Evolutionary conservation across 2,113 vertebrate genomes (phyloP).

Genomic region (Ictalurus punctatus): DNA sequence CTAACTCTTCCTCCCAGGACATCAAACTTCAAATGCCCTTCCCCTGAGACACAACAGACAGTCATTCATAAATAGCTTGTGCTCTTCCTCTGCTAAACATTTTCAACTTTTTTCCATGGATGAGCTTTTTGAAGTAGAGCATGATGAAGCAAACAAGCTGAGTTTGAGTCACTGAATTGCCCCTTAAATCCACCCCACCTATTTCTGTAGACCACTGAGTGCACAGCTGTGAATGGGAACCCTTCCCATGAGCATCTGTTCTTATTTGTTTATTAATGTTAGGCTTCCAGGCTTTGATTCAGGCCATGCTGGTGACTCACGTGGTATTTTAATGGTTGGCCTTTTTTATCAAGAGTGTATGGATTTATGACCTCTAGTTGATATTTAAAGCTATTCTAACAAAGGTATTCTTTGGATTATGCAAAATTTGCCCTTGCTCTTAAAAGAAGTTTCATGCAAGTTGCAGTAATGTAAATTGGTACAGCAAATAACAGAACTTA

Average conservation of each 20-base stretch:
- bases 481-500: background rate
- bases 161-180: background rate
- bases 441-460: background rate
- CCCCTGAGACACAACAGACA: constrained; percentile 13
- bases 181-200: constrained; percentile 15
- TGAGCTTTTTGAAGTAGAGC: background rate
- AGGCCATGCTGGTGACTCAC: background rate
- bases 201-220: constrained; percentile 26
- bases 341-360: background rate
- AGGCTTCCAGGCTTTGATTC: background rate
- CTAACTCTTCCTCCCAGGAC: constrained; percentile 2
- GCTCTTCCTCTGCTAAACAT: constrained; percentile 10
- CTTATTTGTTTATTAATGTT: background rate
- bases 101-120: background rate
- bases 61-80: constrained; percentile 16
- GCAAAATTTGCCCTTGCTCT: background rate
- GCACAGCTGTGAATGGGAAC: background rate
- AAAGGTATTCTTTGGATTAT: background rate
- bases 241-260: background rate
- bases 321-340: background rate
- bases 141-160: background rate
- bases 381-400: background rate
- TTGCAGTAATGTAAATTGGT: background rate
- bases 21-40: constrained; percentile 12
- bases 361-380: background rate